These are phyloP conservation scores for Lucinisca nassula DNA, from an alignment of 2,888 invertebrate species.

Conservation along the genomic window DNA sequence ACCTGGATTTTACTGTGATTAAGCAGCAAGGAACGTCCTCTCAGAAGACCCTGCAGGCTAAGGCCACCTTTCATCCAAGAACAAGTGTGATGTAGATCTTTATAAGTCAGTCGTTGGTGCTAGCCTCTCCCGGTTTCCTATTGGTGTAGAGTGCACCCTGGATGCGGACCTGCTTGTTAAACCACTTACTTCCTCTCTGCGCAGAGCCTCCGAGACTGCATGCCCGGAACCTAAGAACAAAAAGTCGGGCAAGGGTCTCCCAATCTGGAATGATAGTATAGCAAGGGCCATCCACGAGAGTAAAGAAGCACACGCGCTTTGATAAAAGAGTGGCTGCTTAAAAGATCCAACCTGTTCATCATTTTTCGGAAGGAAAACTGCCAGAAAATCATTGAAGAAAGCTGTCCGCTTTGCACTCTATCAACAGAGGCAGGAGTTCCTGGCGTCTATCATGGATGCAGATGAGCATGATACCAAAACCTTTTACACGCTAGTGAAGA, in stretches of 20 bases:
- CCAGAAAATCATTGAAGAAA: not conserved
- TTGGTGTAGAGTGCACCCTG: not conserved
- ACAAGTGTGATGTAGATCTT: not conserved
- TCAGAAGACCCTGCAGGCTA: not conserved
- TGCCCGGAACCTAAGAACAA: not conserved
- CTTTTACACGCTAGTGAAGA: not conserved
- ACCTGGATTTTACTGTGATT: not conserved
- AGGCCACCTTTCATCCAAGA: not conserved
- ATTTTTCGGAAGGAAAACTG: not conserved
- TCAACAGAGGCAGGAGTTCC: not conserved
- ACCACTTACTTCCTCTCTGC: not conserved
- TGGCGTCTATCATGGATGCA: not conserved
- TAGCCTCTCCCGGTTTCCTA: not conserved
- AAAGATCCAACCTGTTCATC: not conserved
- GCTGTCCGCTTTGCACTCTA: not conserved
- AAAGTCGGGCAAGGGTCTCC: not conserved
- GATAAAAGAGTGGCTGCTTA: not conserved
- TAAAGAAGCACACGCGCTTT: not conserved
- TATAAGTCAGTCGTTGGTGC: not conserved
- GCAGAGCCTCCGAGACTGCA: not conserved
- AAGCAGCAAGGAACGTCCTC: not conserved
- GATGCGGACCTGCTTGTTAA: not conserved
- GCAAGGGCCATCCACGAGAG: not conserved
- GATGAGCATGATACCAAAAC: not conserved
- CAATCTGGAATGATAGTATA: not conserved